Percentiles rank a stretch among this genome's conserved stretches.
Evolutionary conservation across 1,140 invertebrate genomes (phyloP).

Genomic region (Dendroctonus ponderosae): DNA sequence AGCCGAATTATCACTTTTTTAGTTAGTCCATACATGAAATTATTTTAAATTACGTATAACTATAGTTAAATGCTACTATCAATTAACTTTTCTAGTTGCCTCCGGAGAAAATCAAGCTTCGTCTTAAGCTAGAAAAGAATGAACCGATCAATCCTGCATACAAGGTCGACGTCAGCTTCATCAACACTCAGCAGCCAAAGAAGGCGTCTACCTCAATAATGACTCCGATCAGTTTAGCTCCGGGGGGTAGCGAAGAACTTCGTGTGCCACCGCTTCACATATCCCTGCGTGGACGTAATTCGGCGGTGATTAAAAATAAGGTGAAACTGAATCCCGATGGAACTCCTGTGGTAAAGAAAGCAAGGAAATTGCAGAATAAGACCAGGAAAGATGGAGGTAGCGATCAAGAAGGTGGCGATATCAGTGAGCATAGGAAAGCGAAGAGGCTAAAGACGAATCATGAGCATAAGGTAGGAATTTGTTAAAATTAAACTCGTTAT

Average conservation of each 20-base stretch:
- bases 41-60: neutral
- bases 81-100: constrained; percentile 37
- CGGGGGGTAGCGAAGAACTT: constrained; percentile 59
- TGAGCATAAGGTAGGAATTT: constrained; percentile 31
- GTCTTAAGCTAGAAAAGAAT: constrained; percentile 78
- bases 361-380: constrained; percentile 54
- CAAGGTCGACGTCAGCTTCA: constrained; percentile 77
- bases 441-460: constrained; percentile 53
- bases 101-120: constrained; percentile 76
- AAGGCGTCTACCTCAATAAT: constrained; percentile 51
- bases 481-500: too few relatives aligned
- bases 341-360: constrained; percentile 38
- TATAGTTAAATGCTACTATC: neutral
- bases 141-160: constrained; percentile 75
- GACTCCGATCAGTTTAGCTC: constrained; percentile 40
- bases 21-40: neutral
- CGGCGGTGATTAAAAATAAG: constrained; percentile 81
- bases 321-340: constrained; percentile 45
- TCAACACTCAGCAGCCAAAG: constrained; percentile 57
- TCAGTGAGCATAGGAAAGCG: constrained; percentile 40
- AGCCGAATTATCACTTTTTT: neutral
- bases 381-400: constrained; percentile 31
- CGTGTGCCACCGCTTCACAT: constrained; percentile 87
- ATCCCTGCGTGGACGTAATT: constrained; percentile 79
- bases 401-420: constrained; percentile 24